Percentiles rank a stretch among this genome's conserved stretches.
Evolutionary conservation across 2,113 vertebrate species (phyloP).

Genomic region (Geococcyx californianus): DNA sequence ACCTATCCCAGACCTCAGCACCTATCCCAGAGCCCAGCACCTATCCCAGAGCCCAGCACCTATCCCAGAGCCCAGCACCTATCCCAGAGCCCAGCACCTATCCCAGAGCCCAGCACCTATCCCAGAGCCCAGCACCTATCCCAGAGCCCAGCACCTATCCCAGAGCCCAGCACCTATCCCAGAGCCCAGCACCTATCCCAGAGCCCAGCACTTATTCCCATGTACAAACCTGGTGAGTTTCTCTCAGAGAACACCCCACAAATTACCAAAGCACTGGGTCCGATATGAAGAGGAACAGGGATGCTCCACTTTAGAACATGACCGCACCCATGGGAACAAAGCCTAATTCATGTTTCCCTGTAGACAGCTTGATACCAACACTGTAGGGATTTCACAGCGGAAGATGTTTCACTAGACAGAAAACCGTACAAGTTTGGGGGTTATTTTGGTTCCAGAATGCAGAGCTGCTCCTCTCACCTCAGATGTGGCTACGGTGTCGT

Average conservation of each 20-base stretch:
- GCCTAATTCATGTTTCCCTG: not conserved
- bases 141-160: too few species aligned
- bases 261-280: not conserved
- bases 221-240: accelerated
- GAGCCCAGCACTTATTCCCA: too few species aligned
- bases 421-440: not conserved
- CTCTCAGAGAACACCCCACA: not conserved
- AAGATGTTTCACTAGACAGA: not conserved
- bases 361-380: not conserved
- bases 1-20: not conserved
- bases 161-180: too few species aligned
- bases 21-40: too few species aligned
- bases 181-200: not conserved
- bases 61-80: not conserved
- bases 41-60: too few species aligned
- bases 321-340: not conserved
- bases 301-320: not conserved
- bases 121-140: not conserved
- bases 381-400: not conserved
- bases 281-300: not conserved
- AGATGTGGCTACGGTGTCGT: not conserved
- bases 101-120: too few species aligned
- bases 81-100: too few species aligned
- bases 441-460: not conserved
- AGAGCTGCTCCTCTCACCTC: not conserved